A percentile compares a stretch with the other conserved stretches of the same genome.
These are phyloP conservation scores for Podilymbus podiceps DNA, from an alignment of 2,113 vertebrate genomes.

Conservation along the genomic window DNA sequence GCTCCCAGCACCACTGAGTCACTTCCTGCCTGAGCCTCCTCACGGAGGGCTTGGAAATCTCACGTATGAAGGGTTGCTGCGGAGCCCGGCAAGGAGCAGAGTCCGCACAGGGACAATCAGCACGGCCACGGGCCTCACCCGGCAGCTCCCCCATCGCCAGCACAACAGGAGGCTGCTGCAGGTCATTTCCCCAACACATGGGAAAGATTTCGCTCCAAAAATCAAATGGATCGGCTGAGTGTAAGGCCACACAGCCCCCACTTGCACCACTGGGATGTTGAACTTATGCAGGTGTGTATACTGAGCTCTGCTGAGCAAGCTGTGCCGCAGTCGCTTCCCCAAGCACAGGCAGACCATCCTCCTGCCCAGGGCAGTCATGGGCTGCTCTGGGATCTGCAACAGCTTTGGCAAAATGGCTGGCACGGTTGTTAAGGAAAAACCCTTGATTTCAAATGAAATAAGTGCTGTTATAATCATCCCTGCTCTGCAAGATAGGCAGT, in stretches of 20 bases:
- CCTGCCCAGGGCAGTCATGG: background rate
- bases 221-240: background rate
- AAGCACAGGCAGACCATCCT: background rate
- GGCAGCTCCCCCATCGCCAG: background rate
- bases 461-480: background rate
- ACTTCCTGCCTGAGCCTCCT: background rate
- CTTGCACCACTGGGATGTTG: background rate
- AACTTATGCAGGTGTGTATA: rapidly evolving
- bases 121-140: background rate
- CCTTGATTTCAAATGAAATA: background rate
- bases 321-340: background rate
- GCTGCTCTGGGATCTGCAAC: background rate
- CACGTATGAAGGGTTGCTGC: rapidly evolving
- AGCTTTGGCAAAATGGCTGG: background rate
- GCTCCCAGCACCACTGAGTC: background rate
- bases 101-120: background rate
- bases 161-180: background rate
- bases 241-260: background rate
- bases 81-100: rapidly evolving
- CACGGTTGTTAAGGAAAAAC: background rate
- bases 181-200: background rate
- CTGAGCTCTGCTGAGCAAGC: background rate
- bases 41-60: rapidly evolving
- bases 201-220: background rate
- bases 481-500: background rate